Base-by-base conservation (phyloP, 2,113 vertebrate genomes). In the Sminthopsis crassicaudata region DNA sequence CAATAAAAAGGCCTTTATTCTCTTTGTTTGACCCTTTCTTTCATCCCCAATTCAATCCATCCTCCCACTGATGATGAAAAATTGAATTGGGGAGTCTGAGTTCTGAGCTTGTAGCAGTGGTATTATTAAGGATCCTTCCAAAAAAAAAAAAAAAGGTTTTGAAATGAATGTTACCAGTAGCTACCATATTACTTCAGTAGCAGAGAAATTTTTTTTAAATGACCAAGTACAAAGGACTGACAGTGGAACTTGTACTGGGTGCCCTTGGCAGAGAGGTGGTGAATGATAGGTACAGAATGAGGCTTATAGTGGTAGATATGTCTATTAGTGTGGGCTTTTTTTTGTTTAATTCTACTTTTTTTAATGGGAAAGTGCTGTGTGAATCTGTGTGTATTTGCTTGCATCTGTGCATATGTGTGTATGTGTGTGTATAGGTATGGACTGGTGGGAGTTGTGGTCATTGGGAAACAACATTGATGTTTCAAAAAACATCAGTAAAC, bases 161-260 rank as follows among this genome's bases (percentile, higher is more conserved):
- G 53, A 48, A 57, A 92, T 51, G 0, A 6, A 42, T 92, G 10
- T 94, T 88, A 55, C 25, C 53, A 93, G 91, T 54, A 95, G 25
- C 95, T 90, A 53, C 24, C 67, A 92, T 67, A 57, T 92, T 67
- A 94, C 50, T 48, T 93, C 46, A 93, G 50, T 95, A 26, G 24
- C 12, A 91, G 57, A 52, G 90, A 52, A 92, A 91, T 8, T n/a
- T 19, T 27, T n/a, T 19, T 11, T 8, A 30, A 84, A 84, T 84
- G 5, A 23, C n/a, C 36, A 84, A 23, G 16, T 84, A 42, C 7
- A 42, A 36, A 42, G 19, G 19, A 84, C 6, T 84, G 67, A 84
- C 16, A n/a, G 36, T 76, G 36, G 36, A 76, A n/a, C 30, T 19
- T 76, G 30, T 55, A 27, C 30, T 60, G 27, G 27, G 55, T 30